These are phyloP conservation scores for Peromyscus aztecus DNA, from an alignment of 2,797 vertebrate genomes.

Conservation along the genomic window DNA sequence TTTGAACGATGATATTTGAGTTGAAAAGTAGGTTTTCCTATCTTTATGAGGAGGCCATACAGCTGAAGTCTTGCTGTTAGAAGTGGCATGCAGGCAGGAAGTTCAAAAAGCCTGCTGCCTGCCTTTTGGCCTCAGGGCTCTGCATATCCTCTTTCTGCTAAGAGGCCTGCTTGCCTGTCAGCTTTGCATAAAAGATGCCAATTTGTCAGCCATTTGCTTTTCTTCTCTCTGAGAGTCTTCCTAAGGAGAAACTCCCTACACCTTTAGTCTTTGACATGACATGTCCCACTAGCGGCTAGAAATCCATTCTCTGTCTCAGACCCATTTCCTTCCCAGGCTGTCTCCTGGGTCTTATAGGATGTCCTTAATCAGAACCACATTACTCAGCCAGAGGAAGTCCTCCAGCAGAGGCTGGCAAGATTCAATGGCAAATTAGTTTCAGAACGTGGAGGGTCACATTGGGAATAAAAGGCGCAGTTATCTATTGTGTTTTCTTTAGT, in stretches of 20 bases:
- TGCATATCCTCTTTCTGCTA: conserved; percentile 83
- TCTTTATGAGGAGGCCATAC: conserved; percentile 81
- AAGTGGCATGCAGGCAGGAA: conserved; percentile 72
- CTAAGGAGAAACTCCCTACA: conserved; percentile 83
- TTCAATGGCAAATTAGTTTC: conserved; percentile 94
- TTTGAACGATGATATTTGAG: conserved; percentile 76
- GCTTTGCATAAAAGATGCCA: conserved; percentile 85
- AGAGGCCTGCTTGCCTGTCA: conserved; percentile 82
- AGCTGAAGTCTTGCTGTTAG: conserved; percentile 80
- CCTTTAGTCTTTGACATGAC: conserved; percentile 93
- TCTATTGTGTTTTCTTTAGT: conserved; percentile 84
- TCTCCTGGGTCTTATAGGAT: conserved; percentile 92
- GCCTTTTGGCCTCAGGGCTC: conserved; percentile 86
- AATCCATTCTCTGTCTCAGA: conserved; percentile 89
- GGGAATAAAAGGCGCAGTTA: conserved; percentile 88
- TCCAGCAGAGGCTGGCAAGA: conserved; percentile 90
- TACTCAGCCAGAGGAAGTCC: conserved; percentile 93
- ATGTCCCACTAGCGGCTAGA: conserved; percentile 91
- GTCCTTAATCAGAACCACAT: conserved; percentile 96
- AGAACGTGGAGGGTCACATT: conserved; percentile 88
- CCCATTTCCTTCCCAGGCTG: conserved; percentile 88
- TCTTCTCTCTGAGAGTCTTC: conserved; percentile 85
- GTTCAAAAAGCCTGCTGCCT: conserved; percentile 87
- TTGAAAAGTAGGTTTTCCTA: conserved; percentile 81
- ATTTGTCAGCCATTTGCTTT: conserved; percentile 89